phyloP scores from a whole-genome alignment of 1,140 invertebrate species.

The Drosophila tsacasi region DNA sequence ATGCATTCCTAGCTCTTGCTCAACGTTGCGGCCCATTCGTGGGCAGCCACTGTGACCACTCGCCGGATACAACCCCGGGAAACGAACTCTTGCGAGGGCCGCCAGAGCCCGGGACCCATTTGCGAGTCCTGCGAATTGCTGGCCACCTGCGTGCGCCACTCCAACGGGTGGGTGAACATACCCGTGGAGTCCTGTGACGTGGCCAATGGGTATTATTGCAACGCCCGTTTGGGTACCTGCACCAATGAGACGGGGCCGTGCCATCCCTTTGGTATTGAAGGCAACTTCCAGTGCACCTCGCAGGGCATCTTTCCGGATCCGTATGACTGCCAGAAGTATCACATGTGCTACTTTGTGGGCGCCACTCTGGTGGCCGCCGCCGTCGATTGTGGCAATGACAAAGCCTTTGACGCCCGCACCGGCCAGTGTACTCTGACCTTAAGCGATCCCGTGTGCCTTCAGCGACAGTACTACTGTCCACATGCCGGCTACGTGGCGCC shows the following conservation, averaged over 20 bases:
- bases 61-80: slow-evolving; percentile 68
- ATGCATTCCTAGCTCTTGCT: slow-evolving; percentile 37
- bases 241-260: slow-evolving; percentile 80
- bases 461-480: slow-evolving; percentile 70
- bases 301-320: slow-evolving; percentile 85
- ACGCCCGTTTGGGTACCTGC: slow-evolving; percentile 66
- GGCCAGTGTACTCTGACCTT: slow-evolving; percentile 77
- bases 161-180: slow-evolving; percentile 80
- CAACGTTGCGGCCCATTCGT: slow-evolving; percentile 22
- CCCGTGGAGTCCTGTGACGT: slow-evolving; percentile 81
- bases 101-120: slow-evolving; percentile 73
- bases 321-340: slow-evolving; percentile 84
- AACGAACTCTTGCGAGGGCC: slow-evolving; percentile 70
- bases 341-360: slow-evolving; percentile 83
- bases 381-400: slow-evolving; percentile 76
- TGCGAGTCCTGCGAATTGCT: slow-evolving; percentile 81
- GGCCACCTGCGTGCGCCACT: slow-evolving; percentile 77
- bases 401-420: slow-evolving; percentile 72
- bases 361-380: slow-evolving; percentile 69
- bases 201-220: slow-evolving; percentile 80
- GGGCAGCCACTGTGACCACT: slow-evolving; percentile 46
- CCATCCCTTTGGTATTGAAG: slow-evolving; percentile 78
- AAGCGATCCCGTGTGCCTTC: slow-evolving; percentile 56
- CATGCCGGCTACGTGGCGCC: slow-evolving; percentile 70
- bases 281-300: slow-evolving; percentile 81